Percentiles rank a stretch among this genome's conserved stretches.
These are phyloP conservation scores for Megamerina dolium DNA, from an alignment of 2,888 invertebrate species.

Conservation along the genomic window DNA sequence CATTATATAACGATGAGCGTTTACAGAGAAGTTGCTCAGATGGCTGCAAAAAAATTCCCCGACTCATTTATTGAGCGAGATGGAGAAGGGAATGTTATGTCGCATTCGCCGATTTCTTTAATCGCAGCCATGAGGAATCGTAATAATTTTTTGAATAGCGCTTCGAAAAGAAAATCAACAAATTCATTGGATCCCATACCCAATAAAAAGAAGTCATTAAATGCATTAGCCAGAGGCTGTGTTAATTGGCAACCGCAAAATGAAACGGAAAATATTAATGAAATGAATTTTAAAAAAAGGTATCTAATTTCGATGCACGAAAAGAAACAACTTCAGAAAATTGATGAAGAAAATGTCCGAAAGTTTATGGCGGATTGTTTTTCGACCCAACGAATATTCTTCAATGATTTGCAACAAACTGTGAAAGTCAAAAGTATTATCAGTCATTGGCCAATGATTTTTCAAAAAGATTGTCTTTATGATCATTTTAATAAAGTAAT, in stretches of 20 bases:
- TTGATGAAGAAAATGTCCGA: not conserved
- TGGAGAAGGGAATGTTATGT: slow-evolving; percentile 9
- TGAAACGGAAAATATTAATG: not conserved
- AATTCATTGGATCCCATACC: not conserved
- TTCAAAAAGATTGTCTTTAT: not conserved
- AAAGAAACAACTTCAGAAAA: not conserved
- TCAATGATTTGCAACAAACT: not conserved
- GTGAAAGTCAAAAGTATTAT: not conserved
- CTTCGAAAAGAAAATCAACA: too few species aligned
- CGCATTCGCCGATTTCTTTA: slow-evolving; percentile 2
- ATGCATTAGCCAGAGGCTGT: not conserved
- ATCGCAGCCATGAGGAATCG: slow-evolving; percentile 9
- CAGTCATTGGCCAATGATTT: not conserved
- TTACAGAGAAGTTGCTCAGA: slow-evolving; percentile 3
- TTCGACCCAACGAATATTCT: not conserved
- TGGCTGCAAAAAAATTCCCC: slow-evolving; percentile 5
- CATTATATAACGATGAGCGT: too few species aligned
- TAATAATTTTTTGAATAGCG: slow-evolving; percentile 12
- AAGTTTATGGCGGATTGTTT: not conserved
- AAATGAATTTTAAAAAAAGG: not conserved
- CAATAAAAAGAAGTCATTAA: not conserved
- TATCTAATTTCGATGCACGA: not conserved
- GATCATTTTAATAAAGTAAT: not conserved
- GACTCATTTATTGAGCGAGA: slow-evolving; percentile 12
- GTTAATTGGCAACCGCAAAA: not conserved